phyloP scores from a whole-genome alignment of 30 jellyfish, hydroid and myxozoan genomes.

The Phacellophora camtschatica region DNA sequence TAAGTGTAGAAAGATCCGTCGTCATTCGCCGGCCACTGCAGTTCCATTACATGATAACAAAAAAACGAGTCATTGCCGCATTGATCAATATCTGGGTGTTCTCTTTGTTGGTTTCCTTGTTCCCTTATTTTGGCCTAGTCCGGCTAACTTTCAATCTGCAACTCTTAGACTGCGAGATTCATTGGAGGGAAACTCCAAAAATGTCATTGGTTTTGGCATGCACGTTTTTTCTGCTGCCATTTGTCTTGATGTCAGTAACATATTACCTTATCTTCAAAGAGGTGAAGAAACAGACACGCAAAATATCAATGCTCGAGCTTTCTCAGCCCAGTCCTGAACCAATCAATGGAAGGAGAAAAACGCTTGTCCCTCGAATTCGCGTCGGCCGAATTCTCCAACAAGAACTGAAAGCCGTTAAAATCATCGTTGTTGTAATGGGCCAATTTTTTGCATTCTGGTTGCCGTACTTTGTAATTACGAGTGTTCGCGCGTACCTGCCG shows the following conservation, averaged over 20 bases:
- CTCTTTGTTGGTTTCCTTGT: constrained; percentile 65
- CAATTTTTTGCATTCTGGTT: constrained; percentile 75
- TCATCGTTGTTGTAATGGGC: constrained; percentile 80
- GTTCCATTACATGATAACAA: constrained; percentile 35
- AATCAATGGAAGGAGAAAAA: background rate
- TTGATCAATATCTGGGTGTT: constrained; percentile 61
- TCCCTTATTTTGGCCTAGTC: constrained; percentile 78
- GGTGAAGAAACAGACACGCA: constrained; percentile 65
- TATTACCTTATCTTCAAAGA: constrained; percentile 53
- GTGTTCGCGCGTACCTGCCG: constrained; percentile 72
- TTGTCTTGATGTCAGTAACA: constrained; percentile 51
- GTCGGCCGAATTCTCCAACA: constrained; percentile 29
- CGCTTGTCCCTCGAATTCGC: constrained; percentile 20
- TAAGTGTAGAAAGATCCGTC: constrained; percentile 77
- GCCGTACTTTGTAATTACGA: constrained; percentile 70
- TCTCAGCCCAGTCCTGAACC: constrained; percentile 1
- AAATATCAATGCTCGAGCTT: constrained; percentile 13
- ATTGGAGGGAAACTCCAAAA: constrained; percentile 50
- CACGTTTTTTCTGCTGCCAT: constrained; percentile 61
- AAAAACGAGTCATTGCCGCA: constrained; percentile 26
- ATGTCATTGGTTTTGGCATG: constrained; percentile 43
- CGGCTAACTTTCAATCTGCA: constrained; percentile 48
- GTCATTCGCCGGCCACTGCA: constrained; percentile 77
- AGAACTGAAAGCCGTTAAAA: constrained; percentile 83
- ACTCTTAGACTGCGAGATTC: constrained; percentile 74